Conservation (phyloP, 2,888 invertebrate species). For the Eristalis arbustorum region DNA sequence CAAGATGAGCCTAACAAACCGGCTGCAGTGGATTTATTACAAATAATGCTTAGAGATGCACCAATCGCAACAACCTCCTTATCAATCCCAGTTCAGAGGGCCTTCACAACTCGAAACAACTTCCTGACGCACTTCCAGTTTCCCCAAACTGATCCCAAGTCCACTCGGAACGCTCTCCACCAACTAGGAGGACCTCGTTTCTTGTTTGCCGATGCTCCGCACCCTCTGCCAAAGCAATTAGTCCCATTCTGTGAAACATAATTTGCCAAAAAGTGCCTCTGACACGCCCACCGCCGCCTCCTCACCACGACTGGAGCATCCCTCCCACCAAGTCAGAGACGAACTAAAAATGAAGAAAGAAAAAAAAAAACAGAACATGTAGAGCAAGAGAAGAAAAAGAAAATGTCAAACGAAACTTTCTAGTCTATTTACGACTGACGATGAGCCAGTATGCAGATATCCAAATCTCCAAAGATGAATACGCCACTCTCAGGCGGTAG, state of each 20-base stretch:
- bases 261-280: conserved; percentile 40
- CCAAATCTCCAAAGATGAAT: conserved; percentile 59
- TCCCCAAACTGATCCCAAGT: too few relatives aligned
- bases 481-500: conserved; percentile 45
- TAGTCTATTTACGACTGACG: conserved; percentile 21
- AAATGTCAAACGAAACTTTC: not conserved
- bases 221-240: not conserved
- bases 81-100: too few relatives aligned
- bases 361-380: not conserved
- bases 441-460: conserved; percentile 56
- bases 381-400: not conserved
- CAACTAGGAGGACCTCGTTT: too few relatives aligned
- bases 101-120: too few relatives aligned
- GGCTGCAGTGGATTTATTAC: too few relatives aligned
- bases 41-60: too few relatives aligned
- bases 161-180: too few relatives aligned
- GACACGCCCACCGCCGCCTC: conserved; percentile 19
- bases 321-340: not conserved
- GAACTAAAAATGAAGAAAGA: not conserved
- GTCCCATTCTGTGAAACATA: conserved; percentile 8
- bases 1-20: too few relatives aligned
- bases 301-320: not conserved
- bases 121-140: too few relatives aligned
- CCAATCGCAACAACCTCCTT: too few relatives aligned
- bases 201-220: too few relatives aligned